Percentiles rank a stretch among this genome's conserved stretches.
Evolutionary conservation across 1,140 invertebrate genomes (phyloP).

Genomic region (Monochamus saltuarius): DNA sequence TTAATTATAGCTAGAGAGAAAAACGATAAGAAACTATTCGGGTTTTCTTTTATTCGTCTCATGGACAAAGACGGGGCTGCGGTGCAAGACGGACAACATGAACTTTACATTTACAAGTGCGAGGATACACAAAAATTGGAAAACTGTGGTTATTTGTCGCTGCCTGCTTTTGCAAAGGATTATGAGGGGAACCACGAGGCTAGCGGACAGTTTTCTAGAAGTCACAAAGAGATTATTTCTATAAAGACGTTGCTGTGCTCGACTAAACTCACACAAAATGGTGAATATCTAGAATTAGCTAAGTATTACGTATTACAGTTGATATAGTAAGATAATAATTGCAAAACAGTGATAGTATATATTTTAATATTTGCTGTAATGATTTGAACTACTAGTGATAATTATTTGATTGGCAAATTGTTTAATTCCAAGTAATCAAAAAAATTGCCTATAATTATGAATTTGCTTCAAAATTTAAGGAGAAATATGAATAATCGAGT

Average conservation of each 20-base stretch:
- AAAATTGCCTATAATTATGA: no score
- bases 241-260: slow-evolving; percentile 86
- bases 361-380: no score
- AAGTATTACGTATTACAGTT: no score
- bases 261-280: slow-evolving; percentile 93
- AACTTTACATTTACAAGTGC: slow-evolving; percentile 90
- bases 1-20: slow-evolving; percentile 75
- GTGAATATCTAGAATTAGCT: slow-evolving; percentile 53
- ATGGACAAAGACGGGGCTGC: slow-evolving; percentile 91
- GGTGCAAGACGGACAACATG: slow-evolving; percentile 80
- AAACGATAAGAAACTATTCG: slow-evolving; percentile 88
- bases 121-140: slow-evolving; percentile 78
- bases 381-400: no score
- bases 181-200: slow-evolving; percentile 54
- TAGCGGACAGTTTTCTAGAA: slow-evolving; percentile 67
- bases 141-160: slow-evolving; percentile 69
- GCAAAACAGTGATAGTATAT: no score
- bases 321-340: no score
- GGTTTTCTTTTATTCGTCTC: slow-evolving; percentile 86
- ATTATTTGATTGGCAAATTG: no score
- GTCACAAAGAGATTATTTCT: slow-evolving; percentile 80
- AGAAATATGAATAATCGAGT: no score
- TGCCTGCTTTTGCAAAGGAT: slow-evolving; percentile 72
- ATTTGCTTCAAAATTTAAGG: no score
- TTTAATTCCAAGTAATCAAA: no score